Conservation (phyloP, 2,113 vertebrate genomes). For the Odobenus rosmarus region DNA sequence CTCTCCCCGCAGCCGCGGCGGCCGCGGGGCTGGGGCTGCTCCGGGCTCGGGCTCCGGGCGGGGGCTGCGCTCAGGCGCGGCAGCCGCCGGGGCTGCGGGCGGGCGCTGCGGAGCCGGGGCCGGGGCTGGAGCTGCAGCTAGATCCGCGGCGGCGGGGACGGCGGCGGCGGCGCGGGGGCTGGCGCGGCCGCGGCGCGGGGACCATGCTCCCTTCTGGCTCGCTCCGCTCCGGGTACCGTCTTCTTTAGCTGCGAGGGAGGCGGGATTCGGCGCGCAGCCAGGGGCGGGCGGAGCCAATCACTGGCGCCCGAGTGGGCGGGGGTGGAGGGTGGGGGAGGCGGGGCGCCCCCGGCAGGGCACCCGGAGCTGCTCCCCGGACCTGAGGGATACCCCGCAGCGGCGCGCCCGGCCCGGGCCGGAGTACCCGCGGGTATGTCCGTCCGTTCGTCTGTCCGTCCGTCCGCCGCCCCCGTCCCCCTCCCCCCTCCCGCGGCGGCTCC, state of each 20-base stretch:
- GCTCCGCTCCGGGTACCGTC: slow-evolving; percentile 81
- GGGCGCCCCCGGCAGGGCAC: slow-evolving; percentile 66
- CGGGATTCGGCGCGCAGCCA: slow-evolving; percentile 80
- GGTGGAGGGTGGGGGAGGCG: slow-evolving; percentile 61
- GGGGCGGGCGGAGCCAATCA: slow-evolving; percentile 83
- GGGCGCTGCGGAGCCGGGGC: slow-evolving; percentile 60
- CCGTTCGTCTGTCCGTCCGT: not conserved
- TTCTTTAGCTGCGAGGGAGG: slow-evolving; percentile 85
- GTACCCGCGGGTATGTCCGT: slow-evolving; percentile 21
- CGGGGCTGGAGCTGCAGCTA: slow-evolving; percentile 58
- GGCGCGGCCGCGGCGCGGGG: slow-evolving; percentile 80
- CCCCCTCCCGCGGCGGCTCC: slow-evolving; percentile 41
- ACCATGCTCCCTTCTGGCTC: slow-evolving; percentile 88
- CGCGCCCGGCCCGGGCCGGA: not conserved
- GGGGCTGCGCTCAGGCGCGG: slow-evolving; percentile 70
- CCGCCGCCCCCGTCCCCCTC: not conserved
- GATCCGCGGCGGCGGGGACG: slow-evolving; percentile 56
- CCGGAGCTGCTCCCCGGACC: not conserved
- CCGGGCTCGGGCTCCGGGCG: slow-evolving; percentile 67
- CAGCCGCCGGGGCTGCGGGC: slow-evolving; percentile 48
- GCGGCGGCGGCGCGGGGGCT: slow-evolving; percentile 71
- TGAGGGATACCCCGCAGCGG: slow-evolving; percentile 37
- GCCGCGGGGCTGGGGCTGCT: slow-evolving; percentile 70
- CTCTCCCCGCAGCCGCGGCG: slow-evolving; percentile 75
- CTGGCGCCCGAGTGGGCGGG: slow-evolving; percentile 76